Conservation (phyloP, 2,113 vertebrate genomes). For the Smithornis capensis region DNA sequence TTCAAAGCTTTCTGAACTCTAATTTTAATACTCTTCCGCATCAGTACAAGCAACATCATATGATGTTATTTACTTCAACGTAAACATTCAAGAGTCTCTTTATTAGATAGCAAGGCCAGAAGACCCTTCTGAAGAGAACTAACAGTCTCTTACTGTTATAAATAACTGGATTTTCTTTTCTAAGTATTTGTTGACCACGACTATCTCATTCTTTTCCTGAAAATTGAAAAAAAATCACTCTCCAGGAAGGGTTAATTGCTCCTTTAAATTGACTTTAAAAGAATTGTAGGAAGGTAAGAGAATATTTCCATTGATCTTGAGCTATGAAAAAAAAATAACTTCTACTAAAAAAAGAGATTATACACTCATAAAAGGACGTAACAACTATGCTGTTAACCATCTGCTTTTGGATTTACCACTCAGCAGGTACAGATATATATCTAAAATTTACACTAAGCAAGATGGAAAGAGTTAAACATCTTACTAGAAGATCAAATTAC, state of each 20-base stretch:
- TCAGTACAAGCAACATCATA: neutral
- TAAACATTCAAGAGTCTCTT: neutral
- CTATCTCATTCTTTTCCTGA: neutral
- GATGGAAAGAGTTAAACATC: neutral
- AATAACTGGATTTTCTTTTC: neutral
- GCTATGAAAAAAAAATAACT: neutral
- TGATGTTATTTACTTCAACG: neutral
- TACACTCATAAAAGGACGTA: neutral
- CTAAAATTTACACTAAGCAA: neutral
- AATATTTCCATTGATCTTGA: neutral
- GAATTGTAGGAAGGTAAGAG: neutral
- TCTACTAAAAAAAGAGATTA: neutral
- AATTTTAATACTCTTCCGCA: neutral
- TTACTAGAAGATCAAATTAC: neutral
- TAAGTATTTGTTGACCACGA: neutral
- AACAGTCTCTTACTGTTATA: neutral
- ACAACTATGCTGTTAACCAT: neutral
- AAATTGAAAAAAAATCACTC: neutral
- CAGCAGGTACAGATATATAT: neutral
- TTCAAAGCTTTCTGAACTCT: neutral
- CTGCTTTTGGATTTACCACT: neutral
- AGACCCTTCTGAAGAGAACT: neutral
- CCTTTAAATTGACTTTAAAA: neutral
- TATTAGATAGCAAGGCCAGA: neutral
- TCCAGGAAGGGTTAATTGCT: neutral